A percentile compares a stretch with the other conserved stretches of the same genome.
Evolutionary conservation across 2,888 invertebrate species (phyloP).

Genomic region (Stegana nigrithorax): DNA sequence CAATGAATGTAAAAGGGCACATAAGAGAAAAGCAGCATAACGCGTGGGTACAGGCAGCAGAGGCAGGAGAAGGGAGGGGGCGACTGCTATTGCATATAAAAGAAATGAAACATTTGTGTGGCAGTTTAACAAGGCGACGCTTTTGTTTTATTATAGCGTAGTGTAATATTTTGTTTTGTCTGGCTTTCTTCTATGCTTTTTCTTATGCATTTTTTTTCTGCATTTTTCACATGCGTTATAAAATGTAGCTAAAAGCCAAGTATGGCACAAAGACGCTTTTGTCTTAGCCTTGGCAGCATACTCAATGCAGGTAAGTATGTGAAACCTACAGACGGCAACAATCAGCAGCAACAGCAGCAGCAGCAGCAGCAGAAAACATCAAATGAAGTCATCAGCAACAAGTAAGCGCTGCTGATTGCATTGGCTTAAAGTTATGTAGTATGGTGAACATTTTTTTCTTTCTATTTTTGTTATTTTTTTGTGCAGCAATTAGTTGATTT

Average conservation of each 20-base stretch:
- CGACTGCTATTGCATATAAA: background rate
- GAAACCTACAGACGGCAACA: too few species aligned
- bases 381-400: too few species aligned
- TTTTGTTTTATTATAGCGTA: constrained; percentile 3
- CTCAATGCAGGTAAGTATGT: too few species aligned
- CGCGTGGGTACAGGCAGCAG: background rate
- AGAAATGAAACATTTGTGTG: background rate
- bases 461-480: background rate
- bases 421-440: too few species aligned
- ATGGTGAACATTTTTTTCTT: too few species aligned
- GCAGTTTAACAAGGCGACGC: background rate
- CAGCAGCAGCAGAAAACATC: too few species aligned
- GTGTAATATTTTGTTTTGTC: background rate
- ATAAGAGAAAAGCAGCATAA: background rate
- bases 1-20: background rate
- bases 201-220: too few species aligned
- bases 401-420: too few species aligned
- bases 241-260: constrained; percentile 3
- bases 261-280: background rate
- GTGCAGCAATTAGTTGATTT: background rate
- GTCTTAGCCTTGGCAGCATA: background rate
- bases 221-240: background rate
- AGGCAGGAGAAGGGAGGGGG: background rate
- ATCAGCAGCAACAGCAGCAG: too few species aligned
- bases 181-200: background rate